phyloP scores from a whole-genome alignment of 2,113 vertebrate species.

The Serinus canaria region DNA sequence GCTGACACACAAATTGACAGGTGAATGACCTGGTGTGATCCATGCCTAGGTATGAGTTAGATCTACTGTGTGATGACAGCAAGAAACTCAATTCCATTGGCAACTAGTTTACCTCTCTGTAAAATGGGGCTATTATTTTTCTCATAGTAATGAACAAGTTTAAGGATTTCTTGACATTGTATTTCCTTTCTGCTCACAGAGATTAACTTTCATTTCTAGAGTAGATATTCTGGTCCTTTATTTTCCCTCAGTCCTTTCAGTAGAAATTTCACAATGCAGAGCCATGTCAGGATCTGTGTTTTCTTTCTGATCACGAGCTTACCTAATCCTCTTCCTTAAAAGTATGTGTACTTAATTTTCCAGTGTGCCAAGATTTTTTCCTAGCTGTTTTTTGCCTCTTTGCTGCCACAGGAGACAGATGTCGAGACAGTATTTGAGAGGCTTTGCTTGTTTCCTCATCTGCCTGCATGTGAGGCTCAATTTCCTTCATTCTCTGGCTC shows the following conservation, averaged over 20 bases:
- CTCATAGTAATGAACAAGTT: neutral
- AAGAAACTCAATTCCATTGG: neutral
- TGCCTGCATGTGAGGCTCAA: neutral
- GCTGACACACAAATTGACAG: neutral
- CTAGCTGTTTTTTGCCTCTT: neutral
- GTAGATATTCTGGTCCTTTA: neutral
- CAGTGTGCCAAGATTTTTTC: neutral
- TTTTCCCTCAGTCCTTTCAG: neutral
- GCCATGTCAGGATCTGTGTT: neutral
- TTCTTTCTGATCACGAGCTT: neutral
- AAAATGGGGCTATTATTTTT: neutral
- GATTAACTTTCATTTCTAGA: neutral
- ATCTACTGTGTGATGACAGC: neutral
- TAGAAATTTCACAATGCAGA: neutral
- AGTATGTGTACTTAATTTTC: neutral
- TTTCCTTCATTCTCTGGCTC: neutral
- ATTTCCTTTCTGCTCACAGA: neutral
- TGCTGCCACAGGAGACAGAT: neutral
- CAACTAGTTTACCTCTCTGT: neutral
- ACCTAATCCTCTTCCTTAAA: neutral
- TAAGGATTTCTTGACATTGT: neutral
- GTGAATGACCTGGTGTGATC: neutral
- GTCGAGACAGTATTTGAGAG: neutral
- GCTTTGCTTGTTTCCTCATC: conserved; percentile 27
- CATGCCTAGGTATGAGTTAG: neutral